Conservation (phyloP, 2,113 vertebrate species). For the Prionailurus bengalensis region DNA sequence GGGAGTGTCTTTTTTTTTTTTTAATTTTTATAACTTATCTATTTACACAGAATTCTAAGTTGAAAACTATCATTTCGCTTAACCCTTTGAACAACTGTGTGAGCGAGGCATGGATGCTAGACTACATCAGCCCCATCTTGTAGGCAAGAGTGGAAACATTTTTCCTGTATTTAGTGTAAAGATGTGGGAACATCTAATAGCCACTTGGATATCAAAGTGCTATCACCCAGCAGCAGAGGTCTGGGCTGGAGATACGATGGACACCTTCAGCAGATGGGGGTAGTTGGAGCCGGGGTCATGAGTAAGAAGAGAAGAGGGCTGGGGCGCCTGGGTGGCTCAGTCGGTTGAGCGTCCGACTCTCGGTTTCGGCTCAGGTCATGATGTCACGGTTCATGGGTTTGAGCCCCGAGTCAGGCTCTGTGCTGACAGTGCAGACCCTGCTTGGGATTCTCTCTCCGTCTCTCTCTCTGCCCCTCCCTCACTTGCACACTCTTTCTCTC, state of each 20-base stretch:
- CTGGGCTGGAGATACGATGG: background rate
- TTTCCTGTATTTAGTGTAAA: background rate
- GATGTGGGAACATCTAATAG: background rate
- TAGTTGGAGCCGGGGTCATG: background rate
- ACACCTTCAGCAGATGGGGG: background rate
- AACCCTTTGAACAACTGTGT: background rate
- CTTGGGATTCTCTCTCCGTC: too few species aligned
- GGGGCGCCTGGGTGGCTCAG: background rate
- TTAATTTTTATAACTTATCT: too few species aligned
- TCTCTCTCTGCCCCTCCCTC: too few species aligned
- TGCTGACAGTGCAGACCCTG: too few species aligned
- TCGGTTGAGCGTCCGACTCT: too few species aligned
- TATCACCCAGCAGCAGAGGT: background rate
- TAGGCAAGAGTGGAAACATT: background rate
- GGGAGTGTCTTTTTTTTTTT: background rate
- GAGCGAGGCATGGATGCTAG: background rate
- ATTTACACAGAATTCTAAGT: background rate
- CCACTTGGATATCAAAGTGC: background rate
- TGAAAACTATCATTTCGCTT: background rate
- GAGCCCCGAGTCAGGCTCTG: too few species aligned
- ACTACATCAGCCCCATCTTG: background rate
- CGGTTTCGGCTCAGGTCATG: too few species aligned
- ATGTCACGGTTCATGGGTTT: too few species aligned
- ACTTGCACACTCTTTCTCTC: too few species aligned
- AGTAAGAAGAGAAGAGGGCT: slow-evolving; percentile 14